phyloP scores from a whole-genome alignment of 2,888 invertebrate genomes.

The Neoascia interrupta region DNA sequence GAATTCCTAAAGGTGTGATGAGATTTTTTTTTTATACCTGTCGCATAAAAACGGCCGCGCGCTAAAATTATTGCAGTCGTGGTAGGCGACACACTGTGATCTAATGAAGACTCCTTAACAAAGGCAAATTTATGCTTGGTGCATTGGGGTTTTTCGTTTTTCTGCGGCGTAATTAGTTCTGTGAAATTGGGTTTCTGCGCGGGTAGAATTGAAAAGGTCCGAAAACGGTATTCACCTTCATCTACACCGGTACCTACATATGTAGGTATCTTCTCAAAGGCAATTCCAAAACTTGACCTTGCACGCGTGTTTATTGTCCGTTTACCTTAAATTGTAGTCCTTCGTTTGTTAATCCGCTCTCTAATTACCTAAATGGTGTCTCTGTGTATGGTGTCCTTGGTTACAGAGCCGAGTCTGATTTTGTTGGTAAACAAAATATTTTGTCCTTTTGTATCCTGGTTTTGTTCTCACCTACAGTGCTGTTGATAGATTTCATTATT shows the following conservation, averaged over 20 bases:
- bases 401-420: constrained; percentile 37
- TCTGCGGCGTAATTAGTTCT: constrained; percentile 34
- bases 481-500: constrained; percentile 54
- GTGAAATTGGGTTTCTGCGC: constrained; percentile 29
- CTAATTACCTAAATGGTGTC: constrained; percentile 25
- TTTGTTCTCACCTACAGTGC: constrained; percentile 26
- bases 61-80: background rate
- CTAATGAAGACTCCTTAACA: constrained; percentile 7
- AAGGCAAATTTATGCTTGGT: background rate
- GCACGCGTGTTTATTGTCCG: constrained; percentile 37
- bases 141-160: constrained; percentile 14
- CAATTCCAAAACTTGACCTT: constrained; percentile 2
- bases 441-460: constrained; percentile 38
- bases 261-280: background rate
- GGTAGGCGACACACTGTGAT: constrained; percentile 4
- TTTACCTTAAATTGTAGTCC: constrained; percentile 25
- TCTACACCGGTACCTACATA: too few relatives aligned
- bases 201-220: background rate
- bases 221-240: too few relatives aligned
- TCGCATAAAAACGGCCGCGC: constrained; percentile 34
- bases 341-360: constrained; percentile 19
- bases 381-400: constrained; percentile 30
- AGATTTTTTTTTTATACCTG: constrained; percentile 46
- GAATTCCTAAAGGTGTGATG: background rate
- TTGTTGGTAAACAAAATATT: constrained; percentile 53